Base-by-base conservation (phyloP, 2,888 invertebrate species). In the Rambutsinella grinnellia region DNA sequence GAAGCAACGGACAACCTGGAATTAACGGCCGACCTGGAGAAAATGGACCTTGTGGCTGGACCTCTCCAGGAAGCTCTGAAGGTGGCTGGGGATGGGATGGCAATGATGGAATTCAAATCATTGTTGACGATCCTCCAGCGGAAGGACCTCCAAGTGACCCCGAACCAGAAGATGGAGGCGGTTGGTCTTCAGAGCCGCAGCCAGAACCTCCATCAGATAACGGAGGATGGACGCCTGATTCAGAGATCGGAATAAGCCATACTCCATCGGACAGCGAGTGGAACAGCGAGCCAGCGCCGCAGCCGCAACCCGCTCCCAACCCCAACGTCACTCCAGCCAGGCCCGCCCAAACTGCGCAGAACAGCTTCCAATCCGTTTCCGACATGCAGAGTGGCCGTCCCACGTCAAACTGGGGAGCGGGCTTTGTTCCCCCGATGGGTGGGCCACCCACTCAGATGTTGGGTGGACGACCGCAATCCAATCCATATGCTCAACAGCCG, bases 221-320 rank as follows among this genome's bases (percentile, higher is more conserved):
- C 13, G 53, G 17, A 27, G 70, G 70, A 54, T 70, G 62, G 54
- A 23, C 47, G 26, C 60, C 51, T 24, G 68, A 68, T 23, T 15
- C 57, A 6, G 60, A 58, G 13, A 46, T 70, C 21, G 51, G 44
- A 1, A 8, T 54, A 24, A 15, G 8, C 13, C 54, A 36, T 13
- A 53, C 53, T 13, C 19, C 57, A 27, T n/a, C 57, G 2, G 28
- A 57, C 3, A 23, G 8, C 21, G 46, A 21, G n/a, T 21, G 26
- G 23, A 13, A 13, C 5, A 36, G 36, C 36, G 5, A 5, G 5
- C 6, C 5, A 8, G 13, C 36, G 36, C 5, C 36, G 5, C 13
- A 36, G 15, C 24, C 46, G 10, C 15, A 15, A 19, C 19, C 49
- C n/a, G 13, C 49, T n/a, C 5, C 54, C 23, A 8, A 54, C 44